Evolutionary conservation across 92 coral and sea anemone genomes (phyloP).

Genomic region (Isaurus tuberculatus): DNA sequence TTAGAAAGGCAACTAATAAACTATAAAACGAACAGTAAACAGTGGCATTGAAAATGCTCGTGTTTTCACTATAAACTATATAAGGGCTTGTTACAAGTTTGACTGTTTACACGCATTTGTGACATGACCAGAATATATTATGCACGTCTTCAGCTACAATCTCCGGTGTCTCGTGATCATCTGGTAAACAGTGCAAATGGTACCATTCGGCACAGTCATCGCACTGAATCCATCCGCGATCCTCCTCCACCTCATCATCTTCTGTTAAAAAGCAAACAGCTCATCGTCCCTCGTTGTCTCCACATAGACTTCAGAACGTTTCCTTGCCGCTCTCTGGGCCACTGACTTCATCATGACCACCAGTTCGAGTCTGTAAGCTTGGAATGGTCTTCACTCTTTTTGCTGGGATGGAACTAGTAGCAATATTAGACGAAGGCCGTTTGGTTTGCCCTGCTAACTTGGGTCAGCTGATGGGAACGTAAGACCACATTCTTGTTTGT

Average conservation of each 20-base stretch:
- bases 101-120: conserved; percentile 44
- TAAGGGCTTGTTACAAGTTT: conserved; percentile 40
- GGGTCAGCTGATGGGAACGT: conserved; percentile 22
- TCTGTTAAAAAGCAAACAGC: conserved; percentile 41
- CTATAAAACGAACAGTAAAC: conserved; percentile 28
- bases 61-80: conserved; percentile 38
- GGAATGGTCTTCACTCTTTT: conserved; percentile 23
- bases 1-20: conserved; percentile 39
- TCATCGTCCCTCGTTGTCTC: conserved; percentile 41
- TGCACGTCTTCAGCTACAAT: conserved; percentile 23
- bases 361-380: conserved; percentile 33
- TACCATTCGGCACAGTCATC: conserved; percentile 46
- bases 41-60: conserved; percentile 41
- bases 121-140: conserved; percentile 27
- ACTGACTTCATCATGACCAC: conserved; percentile 25
- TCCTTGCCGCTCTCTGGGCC: conserved; percentile 33
- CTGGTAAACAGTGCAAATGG: conserved; percentile 40
- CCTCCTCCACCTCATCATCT: conserved; percentile 47
- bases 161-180: conserved; percentile 32
- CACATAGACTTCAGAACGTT: conserved; percentile 33
- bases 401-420: conserved; percentile 34
- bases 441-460: conserved; percentile 21
- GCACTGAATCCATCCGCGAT: conserved; percentile 45
- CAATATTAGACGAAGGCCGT: conserved; percentile 22
- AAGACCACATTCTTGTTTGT: not conserved